Base-by-base conservation (phyloP, 2,888 invertebrate species). In the Troglohyphantes excavatus region DNA sequence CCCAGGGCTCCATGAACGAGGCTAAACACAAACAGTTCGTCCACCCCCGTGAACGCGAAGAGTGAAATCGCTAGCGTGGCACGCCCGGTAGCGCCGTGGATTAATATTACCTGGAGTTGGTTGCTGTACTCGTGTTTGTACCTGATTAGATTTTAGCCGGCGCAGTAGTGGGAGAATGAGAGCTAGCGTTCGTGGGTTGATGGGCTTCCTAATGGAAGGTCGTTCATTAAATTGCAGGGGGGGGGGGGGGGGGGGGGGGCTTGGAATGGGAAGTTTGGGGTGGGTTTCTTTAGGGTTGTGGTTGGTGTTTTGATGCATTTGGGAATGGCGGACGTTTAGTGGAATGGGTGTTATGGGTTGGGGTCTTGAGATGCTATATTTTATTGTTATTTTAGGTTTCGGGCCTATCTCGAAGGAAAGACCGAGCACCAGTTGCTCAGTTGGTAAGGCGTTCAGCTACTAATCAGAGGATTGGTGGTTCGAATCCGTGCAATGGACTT, bases 21-120 rank as follows among this genome's bases (percentile, higher is more conserved):
- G 29, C 53, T 59, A 75, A 75, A 75, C n/a, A 75, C 21, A 75
- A 75, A 75, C 61, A 11, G 33, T n/a, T n/a, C n/a, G n/a, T n/a
- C n/a, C n/a, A n/a, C n/a, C n/a, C n/a, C n/a, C n/a, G n/a, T n/a
- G 46, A 59, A n/a, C 59, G 27, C 29, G 59, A 59, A 29, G 19
- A 59, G 59, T 59, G 61, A 75, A 75, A 75, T 75, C 21, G 33
- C 61, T n/a, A n/a, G n/a, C n/a, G n/a, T n/a, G n/a, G n/a, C n/a
- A n/a, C n/a, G n/a, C n/a, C n/a, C n/a, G n/a, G n/a, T n/a, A n/a
- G 33, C 5, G 33, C 11, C 67, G 9, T 26, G 27, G 26, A 26
- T 67, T 67, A 27, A 67, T 27, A 67, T 67, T 67, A 67, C 68
- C 68, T 33, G 68, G 2, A 2, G 29, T 70, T n/a, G 19, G 33